These are phyloP conservation scores for Lepetodrilus schrolli DNA, from an alignment of 2,888 invertebrate genomes.

Conservation along the genomic window DNA sequence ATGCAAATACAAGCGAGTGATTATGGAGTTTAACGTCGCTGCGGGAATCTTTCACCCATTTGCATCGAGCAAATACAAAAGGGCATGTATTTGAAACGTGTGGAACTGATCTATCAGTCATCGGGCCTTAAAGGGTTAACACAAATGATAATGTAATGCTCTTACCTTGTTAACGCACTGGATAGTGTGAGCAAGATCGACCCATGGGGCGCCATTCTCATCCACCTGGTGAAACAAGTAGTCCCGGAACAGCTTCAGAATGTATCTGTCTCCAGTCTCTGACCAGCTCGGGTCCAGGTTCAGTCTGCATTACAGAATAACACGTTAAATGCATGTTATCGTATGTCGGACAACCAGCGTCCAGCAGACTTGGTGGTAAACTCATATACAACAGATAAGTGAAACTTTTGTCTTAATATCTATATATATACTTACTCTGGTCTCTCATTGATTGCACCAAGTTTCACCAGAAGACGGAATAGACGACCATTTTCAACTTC, in stretches of 20 bases:
- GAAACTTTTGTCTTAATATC: background rate
- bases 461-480: slow-evolving; percentile 90
- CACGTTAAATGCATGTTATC: background rate
- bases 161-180: slow-evolving; percentile 90
- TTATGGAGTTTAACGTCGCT: no score
- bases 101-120: no score
- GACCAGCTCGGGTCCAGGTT: slow-evolving; percentile 96
- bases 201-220: slow-evolving; percentile 94
- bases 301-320: slow-evolving; percentile 80
- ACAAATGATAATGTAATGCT: no score
- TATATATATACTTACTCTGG: slow-evolving; percentile 83
- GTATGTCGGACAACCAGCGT: no score
- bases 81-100: no score
- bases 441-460: slow-evolving; percentile 95
- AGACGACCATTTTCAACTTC: slow-evolving; percentile 97
- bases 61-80: no score
- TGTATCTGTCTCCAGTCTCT: slow-evolving; percentile 98
- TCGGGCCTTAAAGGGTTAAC: no score
- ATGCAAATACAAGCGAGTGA: no score
- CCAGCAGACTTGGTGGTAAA: no score
- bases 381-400: no score
- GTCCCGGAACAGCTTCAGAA: slow-evolving; percentile 97
- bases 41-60: no score
- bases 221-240: slow-evolving; percentile 95
- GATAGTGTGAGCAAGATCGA: slow-evolving; percentile 96